Evolutionary conservation across 2,888 invertebrate genomes (phyloP), one percentile per base, ranked within the genome.

Genomic region (Ctena decussata): DNA sequence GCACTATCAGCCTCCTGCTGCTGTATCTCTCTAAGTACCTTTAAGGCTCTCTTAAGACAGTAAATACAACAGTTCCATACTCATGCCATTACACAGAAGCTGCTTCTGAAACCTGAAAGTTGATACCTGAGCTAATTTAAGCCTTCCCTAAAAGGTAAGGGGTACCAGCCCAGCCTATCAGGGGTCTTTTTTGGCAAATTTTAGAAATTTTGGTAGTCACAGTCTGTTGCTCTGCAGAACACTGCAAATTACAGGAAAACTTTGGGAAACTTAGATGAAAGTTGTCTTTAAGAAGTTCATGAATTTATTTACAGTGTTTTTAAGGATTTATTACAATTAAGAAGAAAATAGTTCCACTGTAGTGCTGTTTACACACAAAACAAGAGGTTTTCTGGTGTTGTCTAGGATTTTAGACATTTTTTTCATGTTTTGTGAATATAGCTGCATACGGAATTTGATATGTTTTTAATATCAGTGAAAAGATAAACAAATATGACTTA

Each of bases 61-160:
- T 65, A 65, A 65, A 65, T 65, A 65, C 65, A 35, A 21, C 65
- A 65, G 65, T 65, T 27, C 65, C 65, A 65, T 35, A 65, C 18
- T 35, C 12, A 21, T 65, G 65, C 65, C 65, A 65, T 65, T 65
- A 65, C 65, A 65, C 65, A 65, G 65, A 35, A 65, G 65, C 65
- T 35, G 65, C 65, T 35, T 35, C 65, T 65, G 65, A 8, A 65
- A 65, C 21, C 65, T 65, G 65, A 8, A 65, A 65, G 18, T 21
- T 35, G 65, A 65, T 65, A 65, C 65, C 65, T 65, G 35, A n/a
- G 15, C 71, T 78, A 89, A 86, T 85, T 86, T 87, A 89, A 87
- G 80, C 57, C 85, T 70, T 82, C 91, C 91, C 77, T 87, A 91
- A 90, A 89, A 65, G 91, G 91, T 81, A 87, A 44, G 60, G 85